Conservation (phyloP, 2,797 vertebrate genomes). For the Cossypha heuglini region DNA sequence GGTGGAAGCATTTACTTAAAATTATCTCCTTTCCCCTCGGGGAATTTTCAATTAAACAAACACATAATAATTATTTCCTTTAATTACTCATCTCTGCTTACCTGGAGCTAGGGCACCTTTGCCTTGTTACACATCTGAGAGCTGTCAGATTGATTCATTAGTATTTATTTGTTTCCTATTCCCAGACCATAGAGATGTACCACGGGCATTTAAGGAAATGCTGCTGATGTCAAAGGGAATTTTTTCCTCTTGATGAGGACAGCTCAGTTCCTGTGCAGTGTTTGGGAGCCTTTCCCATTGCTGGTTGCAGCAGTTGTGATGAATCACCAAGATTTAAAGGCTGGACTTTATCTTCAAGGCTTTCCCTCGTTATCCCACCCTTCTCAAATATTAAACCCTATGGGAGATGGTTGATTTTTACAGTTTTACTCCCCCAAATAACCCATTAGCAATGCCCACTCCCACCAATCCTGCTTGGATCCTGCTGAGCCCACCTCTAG, state of each 20-base stretch:
- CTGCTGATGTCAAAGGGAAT: background rate
- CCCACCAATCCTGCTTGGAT: background rate
- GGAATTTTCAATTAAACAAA: conserved; percentile 63
- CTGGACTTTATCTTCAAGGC: background rate
- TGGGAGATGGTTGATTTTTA: background rate
- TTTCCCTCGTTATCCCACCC: background rate
- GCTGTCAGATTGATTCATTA: conserved; percentile 49
- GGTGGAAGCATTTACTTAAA: conserved; percentile 39
- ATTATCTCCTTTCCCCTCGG: background rate
- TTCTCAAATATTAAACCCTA: background rate
- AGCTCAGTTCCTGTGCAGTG: background rate
- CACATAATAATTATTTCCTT: conserved; percentile 65
- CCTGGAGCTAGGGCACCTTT: conserved; percentile 58
- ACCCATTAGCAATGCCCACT: background rate
- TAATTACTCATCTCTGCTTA: conserved; percentile 60
- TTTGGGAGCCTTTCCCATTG: background rate
- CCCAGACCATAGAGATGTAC: background rate
- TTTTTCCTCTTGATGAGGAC: background rate
- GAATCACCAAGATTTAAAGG: background rate
- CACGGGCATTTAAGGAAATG: background rate
- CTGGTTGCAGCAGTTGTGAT: background rate
- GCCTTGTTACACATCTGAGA: conserved; percentile 31
- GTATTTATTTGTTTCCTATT: conserved; percentile 27
- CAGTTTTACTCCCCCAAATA: background rate
- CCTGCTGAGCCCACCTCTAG: background rate